Base-by-base conservation (phyloP, 2,113 vertebrate species). In the Pongo abelii region DNA sequence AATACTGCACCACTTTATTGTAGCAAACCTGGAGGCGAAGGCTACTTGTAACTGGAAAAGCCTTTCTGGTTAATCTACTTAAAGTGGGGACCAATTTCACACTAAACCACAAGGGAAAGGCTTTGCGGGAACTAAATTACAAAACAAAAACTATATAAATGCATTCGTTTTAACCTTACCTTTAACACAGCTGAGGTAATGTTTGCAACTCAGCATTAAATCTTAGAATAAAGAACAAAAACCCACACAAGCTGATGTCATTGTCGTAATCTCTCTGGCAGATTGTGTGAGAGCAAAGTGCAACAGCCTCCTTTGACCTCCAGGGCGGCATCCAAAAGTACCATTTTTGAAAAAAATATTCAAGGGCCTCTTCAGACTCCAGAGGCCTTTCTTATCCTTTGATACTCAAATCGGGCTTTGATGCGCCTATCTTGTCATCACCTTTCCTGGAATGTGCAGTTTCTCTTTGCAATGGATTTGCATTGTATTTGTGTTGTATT, bases 341-440 rank as follows among this genome's bases (percentile, higher is more conserved):
- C 70, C 52, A 10, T 61, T 67, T 78, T 12, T 30, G 57, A 57
- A 13, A 59, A 74, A 89, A 38, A 50, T 87, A 95, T 38, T 50
- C 35, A 17, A 25, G 88, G 55, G 75, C 50, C 80, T 88, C 85
- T 79, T 32, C 48, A 69, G 61, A 16, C 85, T 83, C 43, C 59
- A 6, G 18, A 81, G 74, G 87, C 79, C 84, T 32, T 30, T 30
- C 83, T 80, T 23, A 12, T 50, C 52, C 91, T 96, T 94, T 95
- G 75, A 92, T 75, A 90, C 79, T 90, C 75, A 94, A 35, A 95
- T 90, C 46, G 16, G 5, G n/a, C 80, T 88, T 57, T 84, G 85
- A 55, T 18, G 38, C 16, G 8, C 48, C 70, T 64, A 61, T 88
- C 80, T 43, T 17, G 79, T 96, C 57, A 43, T 95, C 93, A 74